Percentiles rank a stretch among this genome's conserved stretches.
These are phyloP conservation scores for Grammomys dolichurus DNA, from an alignment of 2,113 vertebrate species.

Conservation along the genomic window DNA sequence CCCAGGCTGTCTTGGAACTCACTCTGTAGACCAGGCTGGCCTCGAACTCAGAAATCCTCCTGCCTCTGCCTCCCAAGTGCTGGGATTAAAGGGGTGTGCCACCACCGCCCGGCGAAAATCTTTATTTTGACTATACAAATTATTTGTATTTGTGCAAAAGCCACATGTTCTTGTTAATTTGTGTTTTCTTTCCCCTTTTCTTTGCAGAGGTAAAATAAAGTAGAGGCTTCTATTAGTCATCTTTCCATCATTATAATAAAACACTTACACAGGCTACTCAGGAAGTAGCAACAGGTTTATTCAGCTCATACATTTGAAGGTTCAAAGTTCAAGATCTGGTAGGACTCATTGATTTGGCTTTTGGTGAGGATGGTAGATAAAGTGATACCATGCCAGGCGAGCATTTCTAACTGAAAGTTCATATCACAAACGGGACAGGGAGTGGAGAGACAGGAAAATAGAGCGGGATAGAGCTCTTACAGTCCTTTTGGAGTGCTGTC, in stretches of 20 bases:
- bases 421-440: background rate
- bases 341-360: background rate
- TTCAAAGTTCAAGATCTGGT: background rate
- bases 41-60: too few species aligned
- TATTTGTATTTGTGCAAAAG: slow-evolving; percentile 20
- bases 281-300: background rate
- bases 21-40: too few species aligned
- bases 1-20: too few species aligned
- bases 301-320: background rate
- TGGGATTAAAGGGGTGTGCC: too few species aligned
- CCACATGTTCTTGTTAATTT: background rate
- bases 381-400: background rate
- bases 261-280: background rate
- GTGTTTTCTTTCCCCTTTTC: background rate
- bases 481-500: background rate
- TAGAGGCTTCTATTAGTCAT: background rate
- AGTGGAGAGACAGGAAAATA: background rate
- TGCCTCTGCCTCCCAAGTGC: too few species aligned
- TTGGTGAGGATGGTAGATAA: background rate
- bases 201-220: background rate
- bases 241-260: background rate
- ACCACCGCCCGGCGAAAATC: background rate
- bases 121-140: background rate
- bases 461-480: background rate
- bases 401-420: background rate